Percentiles rank a stretch among this genome's conserved stretches.
Conservation (phyloP, 2,113 vertebrate species). For the Butastur rufipennis region DNA sequence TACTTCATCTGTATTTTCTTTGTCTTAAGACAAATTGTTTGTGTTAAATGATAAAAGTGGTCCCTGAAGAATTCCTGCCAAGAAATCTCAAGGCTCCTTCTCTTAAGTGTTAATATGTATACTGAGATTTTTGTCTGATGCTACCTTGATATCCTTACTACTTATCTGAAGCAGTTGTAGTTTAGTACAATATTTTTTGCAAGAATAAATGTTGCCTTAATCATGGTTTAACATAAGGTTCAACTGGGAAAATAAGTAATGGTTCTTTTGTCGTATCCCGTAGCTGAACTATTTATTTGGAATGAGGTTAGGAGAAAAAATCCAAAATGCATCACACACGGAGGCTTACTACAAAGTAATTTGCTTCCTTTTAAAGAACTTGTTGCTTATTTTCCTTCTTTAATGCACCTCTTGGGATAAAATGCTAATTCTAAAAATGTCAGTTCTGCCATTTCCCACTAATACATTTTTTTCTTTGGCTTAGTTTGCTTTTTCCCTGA, state of each 20-base stretch:
- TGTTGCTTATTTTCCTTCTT: slow-evolving; percentile 58
- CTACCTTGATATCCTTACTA: background rate
- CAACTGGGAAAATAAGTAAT: background rate
- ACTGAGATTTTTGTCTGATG: background rate
- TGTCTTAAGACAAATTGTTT: background rate
- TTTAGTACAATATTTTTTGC: background rate
- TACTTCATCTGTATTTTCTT: background rate
- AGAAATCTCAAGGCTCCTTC: background rate
- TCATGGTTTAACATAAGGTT: background rate
- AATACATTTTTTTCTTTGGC: slow-evolving; percentile 9
- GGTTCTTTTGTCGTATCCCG: background rate
- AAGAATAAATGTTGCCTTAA: background rate
- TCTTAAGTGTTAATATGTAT: background rate
- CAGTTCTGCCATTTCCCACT: slow-evolving; percentile 32
- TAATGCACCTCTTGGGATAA: slow-evolving; percentile 59
- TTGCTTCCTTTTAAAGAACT: slow-evolving; percentile 49
- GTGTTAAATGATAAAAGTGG: background rate
- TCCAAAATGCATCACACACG: background rate
- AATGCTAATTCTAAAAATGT: slow-evolving; percentile 60
- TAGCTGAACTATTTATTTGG: slow-evolving; percentile 24
- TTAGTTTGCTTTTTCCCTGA: slow-evolving; percentile 20
- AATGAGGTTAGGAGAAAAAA: background rate
- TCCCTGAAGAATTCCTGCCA: background rate
- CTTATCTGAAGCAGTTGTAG: background rate
- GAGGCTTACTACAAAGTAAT: slow-evolving; percentile 9